phyloP scores from a whole-genome alignment of 2,888 invertebrate genomes.

The Oasisia sp. region DNA sequence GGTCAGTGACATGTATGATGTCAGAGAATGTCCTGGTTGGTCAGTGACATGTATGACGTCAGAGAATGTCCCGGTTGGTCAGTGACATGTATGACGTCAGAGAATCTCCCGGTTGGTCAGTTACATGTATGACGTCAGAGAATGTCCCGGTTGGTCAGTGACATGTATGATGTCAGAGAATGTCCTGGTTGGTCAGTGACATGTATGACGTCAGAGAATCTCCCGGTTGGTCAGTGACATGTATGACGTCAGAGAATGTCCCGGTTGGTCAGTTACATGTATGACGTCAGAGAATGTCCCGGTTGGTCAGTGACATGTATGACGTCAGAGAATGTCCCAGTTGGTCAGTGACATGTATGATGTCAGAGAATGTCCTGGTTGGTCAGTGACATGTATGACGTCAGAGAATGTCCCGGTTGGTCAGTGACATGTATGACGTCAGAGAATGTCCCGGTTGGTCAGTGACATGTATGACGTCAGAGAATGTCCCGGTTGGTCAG shows the following conservation, averaged over 20 bases:
- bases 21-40: too few species aligned
- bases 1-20: background rate
- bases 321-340: too few species aligned
- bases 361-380: background rate
- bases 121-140: background rate
- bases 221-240: background rate
- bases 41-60: background rate
- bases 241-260: background rate
- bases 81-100: background rate
- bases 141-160: background rate
- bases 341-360: background rate
- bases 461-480: background rate
- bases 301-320: background rate
- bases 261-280: background rate
- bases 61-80: too few species aligned
- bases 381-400: background rate
- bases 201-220: background rate
- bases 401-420: too few species aligned
- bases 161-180: background rate
- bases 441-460: too few species aligned
- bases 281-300: background rate
- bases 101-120: too few species aligned
- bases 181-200: too few species aligned
- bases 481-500: too few species aligned
- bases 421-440: background rate